Evolutionary conservation across 2,113 vertebrate genomes (phyloP), one percentile per base, ranked within the genome.

Genomic region (Heloderma charlesbogerti): DNA sequence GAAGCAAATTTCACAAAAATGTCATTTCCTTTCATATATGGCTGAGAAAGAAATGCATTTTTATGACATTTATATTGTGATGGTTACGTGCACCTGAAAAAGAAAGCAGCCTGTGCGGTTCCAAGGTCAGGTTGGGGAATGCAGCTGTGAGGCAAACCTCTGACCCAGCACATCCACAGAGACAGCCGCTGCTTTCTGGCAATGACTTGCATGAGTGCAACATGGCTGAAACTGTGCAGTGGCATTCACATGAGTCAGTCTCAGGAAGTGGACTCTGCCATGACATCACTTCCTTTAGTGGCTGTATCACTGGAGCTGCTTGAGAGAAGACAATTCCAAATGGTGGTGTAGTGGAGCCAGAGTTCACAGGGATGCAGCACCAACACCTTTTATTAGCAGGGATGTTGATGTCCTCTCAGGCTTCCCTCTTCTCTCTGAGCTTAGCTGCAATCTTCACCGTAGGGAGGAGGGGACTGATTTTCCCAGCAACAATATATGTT

Each of bases 1-100:
- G 89, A 93, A 88, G 27, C 63, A 80, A 93, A 34, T 43, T 77
- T 0, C 6, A 60, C 54, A 66, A 29, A 67, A 94, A 94, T 71
- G 34, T 22, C 89, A 4, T 2, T 31, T 82, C 15, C 82, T 91
- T 74, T 27, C 67, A 85, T 5, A 71, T 67, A 1, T 22, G 34
- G 31, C 0, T 71, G 7, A 77, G 51, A 75, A 2, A 89, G 80
- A 63, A 60, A 72, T 72, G 45, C 31, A 54, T 84, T 74, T 2
- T 89, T 89, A 27, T n/a, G 34, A 87, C 71, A 90, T 66, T 48
- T 83, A 84, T 91, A 86, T 75, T 8, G 2, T 10, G 7, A 51
- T n/a, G 25, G 25, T 6, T 78, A 4, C 8, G 6, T 66, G 13
- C 16, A 83, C 4, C 45, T 5, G 81, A 1, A 84, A 82, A 57